Conservation (phyloP, 2,888 invertebrate genomes). For the Ferrisia virgata region DNA sequence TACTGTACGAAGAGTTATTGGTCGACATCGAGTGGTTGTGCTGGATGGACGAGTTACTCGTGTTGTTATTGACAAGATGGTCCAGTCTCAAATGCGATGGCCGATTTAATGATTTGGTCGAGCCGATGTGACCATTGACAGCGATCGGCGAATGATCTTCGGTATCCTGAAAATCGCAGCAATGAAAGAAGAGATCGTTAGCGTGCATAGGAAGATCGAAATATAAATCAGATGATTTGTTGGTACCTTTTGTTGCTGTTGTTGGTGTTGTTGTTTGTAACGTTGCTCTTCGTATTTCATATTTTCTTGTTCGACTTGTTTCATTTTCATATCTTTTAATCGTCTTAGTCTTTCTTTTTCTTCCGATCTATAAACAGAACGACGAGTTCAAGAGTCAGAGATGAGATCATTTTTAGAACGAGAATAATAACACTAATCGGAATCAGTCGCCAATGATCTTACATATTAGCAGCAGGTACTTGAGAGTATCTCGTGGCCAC, state of each 20-base stretch:
- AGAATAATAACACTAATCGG: too few relatives aligned
- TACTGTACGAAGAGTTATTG: conserved; percentile 4
- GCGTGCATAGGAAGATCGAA: too few relatives aligned
- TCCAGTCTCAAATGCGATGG: conserved; percentile 49
- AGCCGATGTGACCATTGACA: conserved; percentile 11
- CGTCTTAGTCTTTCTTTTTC: conserved; percentile 56
- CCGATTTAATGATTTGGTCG: neutral
- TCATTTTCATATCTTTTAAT: conserved; percentile 59
- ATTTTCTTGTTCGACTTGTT: conserved; percentile 59
- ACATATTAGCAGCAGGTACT: neutral
- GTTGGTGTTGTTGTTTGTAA: conserved; percentile 49
- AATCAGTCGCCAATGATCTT: neutral
- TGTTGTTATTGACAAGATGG: conserved; percentile 47
- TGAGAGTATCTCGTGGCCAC: neutral
- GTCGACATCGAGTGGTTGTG: neutral
- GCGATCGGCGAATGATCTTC: neutral
- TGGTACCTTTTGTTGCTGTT: neutral
- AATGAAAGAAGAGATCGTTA: neutral
- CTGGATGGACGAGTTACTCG: neutral
- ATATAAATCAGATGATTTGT: too few relatives aligned
- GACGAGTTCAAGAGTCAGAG: neutral
- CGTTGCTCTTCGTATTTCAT: conserved; percentile 55
- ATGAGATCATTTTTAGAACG: neutral
- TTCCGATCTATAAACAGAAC: conserved; percentile 50
- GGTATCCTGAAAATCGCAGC: neutral